A percentile compares a stretch with the other conserved stretches of the same genome.
Evolutionary conservation across 2,888 invertebrate genomes (phyloP).

Genomic region (Agrotis puta): DNA sequence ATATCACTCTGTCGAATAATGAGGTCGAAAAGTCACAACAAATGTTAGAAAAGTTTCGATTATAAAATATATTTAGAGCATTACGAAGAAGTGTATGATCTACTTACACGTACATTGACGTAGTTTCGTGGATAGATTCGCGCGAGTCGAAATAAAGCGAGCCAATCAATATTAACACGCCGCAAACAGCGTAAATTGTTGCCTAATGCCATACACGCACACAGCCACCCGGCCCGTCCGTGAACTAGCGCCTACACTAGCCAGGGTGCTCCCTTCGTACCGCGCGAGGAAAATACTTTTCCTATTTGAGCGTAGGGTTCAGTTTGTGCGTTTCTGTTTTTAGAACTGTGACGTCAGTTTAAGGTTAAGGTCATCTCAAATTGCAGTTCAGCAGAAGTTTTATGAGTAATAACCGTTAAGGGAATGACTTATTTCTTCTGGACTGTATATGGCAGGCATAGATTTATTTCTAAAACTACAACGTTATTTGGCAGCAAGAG

Average conservation of each 20-base stretch:
- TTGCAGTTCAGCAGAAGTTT: constrained; percentile 20
- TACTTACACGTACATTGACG: constrained; percentile 68
- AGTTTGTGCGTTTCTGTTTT: constrained; percentile 15
- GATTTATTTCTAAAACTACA: constrained; percentile 18
- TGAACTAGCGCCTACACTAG: constrained; percentile 78
- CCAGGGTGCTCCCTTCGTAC: constrained; percentile 76
- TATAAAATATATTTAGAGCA: constrained; percentile 59
- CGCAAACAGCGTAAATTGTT: constrained; percentile 91
- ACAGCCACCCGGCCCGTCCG: constrained; percentile 73
- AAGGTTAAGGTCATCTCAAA: constrained; percentile 12
- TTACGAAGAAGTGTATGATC: constrained; percentile 64
- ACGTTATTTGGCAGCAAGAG: constrained; percentile 39
- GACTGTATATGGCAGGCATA: constrained; percentile 14
- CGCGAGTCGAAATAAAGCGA: constrained; percentile 90
- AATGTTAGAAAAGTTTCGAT: constrained; percentile 54
- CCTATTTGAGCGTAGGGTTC: constrained; percentile 22
- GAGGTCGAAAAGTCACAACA: constrained; percentile 63
- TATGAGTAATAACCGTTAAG: constrained; percentile 25
- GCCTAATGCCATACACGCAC: constrained; percentile 90
- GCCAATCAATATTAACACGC: constrained; percentile 91
- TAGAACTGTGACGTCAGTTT: neutral
- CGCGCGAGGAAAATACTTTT: constrained; percentile 36
- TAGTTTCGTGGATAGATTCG: constrained; percentile 87
- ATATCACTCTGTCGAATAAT: constrained; percentile 58
- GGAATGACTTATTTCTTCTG: constrained; percentile 19